phyloP scores from a whole-genome alignment of 2,797 vertebrate species.

The Adelosebastes latens region DNA sequence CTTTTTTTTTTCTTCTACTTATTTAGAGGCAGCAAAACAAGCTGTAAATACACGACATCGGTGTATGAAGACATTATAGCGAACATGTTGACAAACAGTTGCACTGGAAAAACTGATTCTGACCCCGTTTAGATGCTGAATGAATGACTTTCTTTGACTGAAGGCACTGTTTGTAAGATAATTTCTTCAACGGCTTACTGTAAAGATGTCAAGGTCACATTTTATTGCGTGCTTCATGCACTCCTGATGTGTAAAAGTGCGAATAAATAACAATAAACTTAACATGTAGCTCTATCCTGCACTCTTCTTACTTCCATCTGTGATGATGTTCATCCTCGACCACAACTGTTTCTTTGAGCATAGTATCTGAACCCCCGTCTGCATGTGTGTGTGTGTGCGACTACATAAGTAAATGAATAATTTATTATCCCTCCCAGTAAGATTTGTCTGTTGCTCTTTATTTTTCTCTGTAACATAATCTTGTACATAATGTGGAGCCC shows the following conservation, averaged over 20 bases:
- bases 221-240: not conserved
- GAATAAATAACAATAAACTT: not conserved
- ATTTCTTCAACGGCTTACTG: not conserved
- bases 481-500: slow-evolving; percentile 1
- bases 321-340: slow-evolving; percentile 2
- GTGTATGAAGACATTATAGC: not conserved
- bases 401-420: slow-evolving; percentile 37
- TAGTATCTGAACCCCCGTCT: not conserved
- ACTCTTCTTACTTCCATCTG: not conserved
- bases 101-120: no score
- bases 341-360: slow-evolving; percentile 19
- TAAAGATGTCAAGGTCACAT: not conserved
- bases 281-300: not conserved
- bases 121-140: not conserved
- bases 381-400: not conserved
- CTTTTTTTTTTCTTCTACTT: not conserved
- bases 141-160: not conserved
- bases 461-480: slow-evolving; percentile 15
- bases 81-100: no score
- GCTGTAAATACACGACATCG: not conserved
- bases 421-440: slow-evolving; percentile 24
- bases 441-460: slow-evolving; percentile 29
- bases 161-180: not conserved
- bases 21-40: not conserved
- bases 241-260: not conserved